Conservation (phyloP, 2,888 invertebrate genomes). For the Epinotia brunnichana region DNA sequence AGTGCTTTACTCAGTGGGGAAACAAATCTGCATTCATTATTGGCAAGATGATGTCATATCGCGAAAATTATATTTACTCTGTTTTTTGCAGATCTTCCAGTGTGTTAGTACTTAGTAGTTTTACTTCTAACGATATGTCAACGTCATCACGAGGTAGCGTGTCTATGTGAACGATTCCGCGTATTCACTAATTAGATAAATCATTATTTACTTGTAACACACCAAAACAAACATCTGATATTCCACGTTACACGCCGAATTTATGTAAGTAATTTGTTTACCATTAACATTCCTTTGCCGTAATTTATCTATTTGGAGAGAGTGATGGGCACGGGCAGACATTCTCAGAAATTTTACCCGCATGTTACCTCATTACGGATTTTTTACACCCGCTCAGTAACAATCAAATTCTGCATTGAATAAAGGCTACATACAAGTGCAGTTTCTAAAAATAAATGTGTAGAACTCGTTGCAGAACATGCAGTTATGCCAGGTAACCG, state of each 20-base stretch:
- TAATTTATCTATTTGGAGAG: slow-evolving; percentile 40
- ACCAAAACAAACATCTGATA: slow-evolving; percentile 18
- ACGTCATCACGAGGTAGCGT: slow-evolving; percentile 12
- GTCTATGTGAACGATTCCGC: slow-evolving; percentile 4
- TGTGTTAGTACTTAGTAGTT: slow-evolving; percentile 11
- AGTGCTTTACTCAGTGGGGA: neutral
- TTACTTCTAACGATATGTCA: slow-evolving; percentile 18
- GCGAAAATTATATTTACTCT: slow-evolving; percentile 24
- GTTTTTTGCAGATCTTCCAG: slow-evolving; percentile 32
- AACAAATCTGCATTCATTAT: neutral
- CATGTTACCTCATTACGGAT: slow-evolving; percentile 19
- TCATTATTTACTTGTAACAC: slow-evolving; percentile 19
- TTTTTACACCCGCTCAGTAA: neutral
- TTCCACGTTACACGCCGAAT: slow-evolving; percentile 12
- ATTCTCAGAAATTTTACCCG: slow-evolving; percentile 25
- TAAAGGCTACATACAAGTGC: slow-evolving; percentile 9
- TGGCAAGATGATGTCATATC: slow-evolving; percentile 34
- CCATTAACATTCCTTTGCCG: slow-evolving; percentile 24
- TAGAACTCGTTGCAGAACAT: slow-evolving; percentile 20
- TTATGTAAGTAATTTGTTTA: slow-evolving; percentile 35
- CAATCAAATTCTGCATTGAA: slow-evolving; percentile 3
- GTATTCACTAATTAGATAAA: slow-evolving; percentile 14
- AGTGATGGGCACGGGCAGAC: slow-evolving; percentile 32
- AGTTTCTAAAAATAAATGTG: slow-evolving; percentile 24
- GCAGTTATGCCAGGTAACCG: slow-evolving; percentile 13